Evolutionary conservation across 2,888 invertebrate genomes (phyloP).

Genomic region (Synanthedon andrenaeformis): DNA sequence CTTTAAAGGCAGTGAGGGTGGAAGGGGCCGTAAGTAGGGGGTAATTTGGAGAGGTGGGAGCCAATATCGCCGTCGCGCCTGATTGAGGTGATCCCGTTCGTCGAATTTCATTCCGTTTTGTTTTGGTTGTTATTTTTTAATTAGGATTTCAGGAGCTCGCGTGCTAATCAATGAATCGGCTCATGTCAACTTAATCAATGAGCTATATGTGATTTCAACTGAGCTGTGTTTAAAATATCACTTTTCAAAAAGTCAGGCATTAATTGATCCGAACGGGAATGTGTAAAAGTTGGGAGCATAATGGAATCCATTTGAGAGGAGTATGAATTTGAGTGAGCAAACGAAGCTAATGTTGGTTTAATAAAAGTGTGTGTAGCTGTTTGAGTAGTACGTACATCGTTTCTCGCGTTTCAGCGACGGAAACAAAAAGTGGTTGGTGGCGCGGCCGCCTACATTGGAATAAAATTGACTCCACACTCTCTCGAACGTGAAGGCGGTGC

Average conservation of each 20-base stretch:
- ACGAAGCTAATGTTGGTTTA: slow-evolving; percentile 41
- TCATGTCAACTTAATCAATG: background rate
- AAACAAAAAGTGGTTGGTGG: slow-evolving; percentile 67
- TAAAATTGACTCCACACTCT: slow-evolving; percentile 71
- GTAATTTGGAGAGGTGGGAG: slow-evolving; percentile 67
- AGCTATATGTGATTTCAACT: background rate
- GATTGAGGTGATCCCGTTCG: slow-evolving; percentile 65
- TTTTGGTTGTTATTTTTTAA: slow-evolving; percentile 34
- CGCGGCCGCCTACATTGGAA: slow-evolving; percentile 70
- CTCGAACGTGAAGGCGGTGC: slow-evolving; percentile 64
- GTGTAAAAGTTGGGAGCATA: background rate
- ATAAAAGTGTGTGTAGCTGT: slow-evolving; percentile 63
- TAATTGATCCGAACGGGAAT: background rate
- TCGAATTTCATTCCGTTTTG: slow-evolving; percentile 52
- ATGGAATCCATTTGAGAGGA: background rate
- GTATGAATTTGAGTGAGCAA: slow-evolving; percentile 7
- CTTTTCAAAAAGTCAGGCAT: too few relatives aligned
- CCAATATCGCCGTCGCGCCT: slow-evolving; percentile 65
- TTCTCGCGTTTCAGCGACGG: slow-evolving; percentile 65
- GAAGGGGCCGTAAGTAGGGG: slow-evolving; percentile 62
- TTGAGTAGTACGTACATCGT: slow-evolving; percentile 48
- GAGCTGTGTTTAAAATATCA: too few relatives aligned
- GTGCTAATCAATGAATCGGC: background rate
- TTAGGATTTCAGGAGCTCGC: slow-evolving; percentile 20
- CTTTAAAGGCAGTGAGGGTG: slow-evolving; percentile 64